A percentile compares a stretch with the other conserved stretches of the same genome.
These are phyloP conservation scores for Hycleus phaleratus DNA, from an alignment of 1,140 invertebrate species.

Conservation along the genomic window DNA sequence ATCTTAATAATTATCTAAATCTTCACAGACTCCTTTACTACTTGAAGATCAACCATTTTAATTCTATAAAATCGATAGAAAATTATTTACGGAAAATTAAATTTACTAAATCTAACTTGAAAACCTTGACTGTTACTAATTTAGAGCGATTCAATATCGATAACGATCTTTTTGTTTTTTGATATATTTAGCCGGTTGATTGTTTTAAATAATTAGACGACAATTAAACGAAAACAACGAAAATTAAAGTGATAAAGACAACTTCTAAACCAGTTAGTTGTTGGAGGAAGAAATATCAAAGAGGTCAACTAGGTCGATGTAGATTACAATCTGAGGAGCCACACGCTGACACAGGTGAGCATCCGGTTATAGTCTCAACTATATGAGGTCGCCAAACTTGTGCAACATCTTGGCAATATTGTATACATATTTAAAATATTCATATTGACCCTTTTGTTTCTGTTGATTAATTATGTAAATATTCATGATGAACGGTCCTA, in stretches of 20 bases:
- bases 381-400: slow-evolving; percentile 21
- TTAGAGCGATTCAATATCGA: too few species aligned
- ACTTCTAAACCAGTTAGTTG: slow-evolving; percentile 20
- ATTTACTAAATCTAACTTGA: too few species aligned
- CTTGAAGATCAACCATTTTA: too few species aligned
- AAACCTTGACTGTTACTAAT: too few species aligned
- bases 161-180: too few species aligned
- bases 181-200: too few species aligned
- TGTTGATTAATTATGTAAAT: background rate
- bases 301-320: slow-evolving; percentile 26
- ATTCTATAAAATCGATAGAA: too few species aligned
- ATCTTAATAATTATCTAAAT: slow-evolving; percentile 1
- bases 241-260: background rate
- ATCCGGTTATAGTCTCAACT: slow-evolving; percentile 12
- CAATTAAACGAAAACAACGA: too few species aligned
- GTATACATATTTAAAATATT: background rate
- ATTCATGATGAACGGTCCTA: background rate
- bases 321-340: slow-evolving; percentile 29
- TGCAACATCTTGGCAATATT: background rate
- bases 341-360: slow-evolving; percentile 30
- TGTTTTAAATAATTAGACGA: too few species aligned
- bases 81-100: too few species aligned
- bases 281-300: slow-evolving; percentile 28
- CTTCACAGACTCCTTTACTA: background rate
- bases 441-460: background rate